Evolutionary conservation across 2,888 invertebrate genomes (phyloP).

Genomic region (Balanococcus diminutus): DNA sequence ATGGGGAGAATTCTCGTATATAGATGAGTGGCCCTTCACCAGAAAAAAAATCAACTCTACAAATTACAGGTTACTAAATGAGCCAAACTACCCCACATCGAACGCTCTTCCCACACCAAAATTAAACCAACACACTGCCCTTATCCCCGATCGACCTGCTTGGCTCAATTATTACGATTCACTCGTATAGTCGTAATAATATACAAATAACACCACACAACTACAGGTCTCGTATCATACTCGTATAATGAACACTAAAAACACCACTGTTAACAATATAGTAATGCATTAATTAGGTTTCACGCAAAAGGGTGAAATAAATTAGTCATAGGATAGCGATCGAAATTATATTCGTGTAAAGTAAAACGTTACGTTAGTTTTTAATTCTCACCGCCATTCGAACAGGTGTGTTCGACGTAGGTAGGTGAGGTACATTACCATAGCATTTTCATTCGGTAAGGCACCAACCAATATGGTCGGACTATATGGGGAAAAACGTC

Average conservation of each 20-base stretch:
- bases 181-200: background rate
- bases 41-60: too few relatives aligned
- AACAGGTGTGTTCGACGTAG: background rate
- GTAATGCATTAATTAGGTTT: constrained; percentile 41
- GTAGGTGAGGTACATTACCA: background rate
- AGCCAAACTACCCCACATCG: background rate
- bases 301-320: constrained; percentile 28
- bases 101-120: background rate
- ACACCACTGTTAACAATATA: constrained; percentile 32
- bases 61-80: too few relatives aligned
- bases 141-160: too few relatives aligned
- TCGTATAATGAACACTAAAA: background rate
- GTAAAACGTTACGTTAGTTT: constrained; percentile 35
- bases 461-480: background rate
- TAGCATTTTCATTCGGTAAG: background rate
- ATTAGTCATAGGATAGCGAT: constrained; percentile 21
- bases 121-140: background rate
- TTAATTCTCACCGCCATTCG: constrained; percentile 15
- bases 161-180: background rate
- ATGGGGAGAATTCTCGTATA: too few relatives aligned
- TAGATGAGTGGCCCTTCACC: too few relatives aligned
- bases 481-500: background rate
- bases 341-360: constrained; percentile 28
- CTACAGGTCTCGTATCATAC: background rate
- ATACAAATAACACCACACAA: constrained; percentile 4